Evolutionary conservation across 2,113 vertebrate species (phyloP), one percentile per base, ranked within the genome.

Genomic region (Erythrolamprus reginae): DNA sequence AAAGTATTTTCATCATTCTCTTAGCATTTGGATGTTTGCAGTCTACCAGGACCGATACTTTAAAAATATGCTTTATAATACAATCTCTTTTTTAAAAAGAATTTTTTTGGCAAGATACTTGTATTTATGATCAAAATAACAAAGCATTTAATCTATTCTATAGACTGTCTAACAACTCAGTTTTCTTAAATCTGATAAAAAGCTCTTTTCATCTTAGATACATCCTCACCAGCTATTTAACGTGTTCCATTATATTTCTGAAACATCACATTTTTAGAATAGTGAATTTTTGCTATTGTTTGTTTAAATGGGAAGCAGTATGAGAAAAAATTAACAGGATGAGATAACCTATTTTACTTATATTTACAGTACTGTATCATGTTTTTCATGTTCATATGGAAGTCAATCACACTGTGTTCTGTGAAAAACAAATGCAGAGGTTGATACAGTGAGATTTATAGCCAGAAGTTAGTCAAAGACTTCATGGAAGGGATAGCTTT

Each of bases 1-100:
- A 28, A 89, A 45, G 17, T 21, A 53, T 5, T 92, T 91, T 53
- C 82, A 17, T 61, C 82, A 91, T 89, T 91, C 56, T 90, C 84
- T 58, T 1, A 0, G 89, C 58, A 21, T 86, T 88, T 90, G 90
- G 89, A 65, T 89, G 45, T 21, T n/a, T 87, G 90, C 88, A 52
- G 2, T 89, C 26, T 88, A 33, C 23, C 13, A 23, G 6, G 56
- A 56, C n/a, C 51, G 23, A 70, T 28, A 13, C 3, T 87, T 55
- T 90, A 55, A 70, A 82, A 82, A 24, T 26, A 26, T 87, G n/a
- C 26, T 47, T 55, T 82, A 87, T 42, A 8, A 42, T 50, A 10
- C 12, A 2, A 42, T 12, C 24, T 12, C 42, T 55, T 90, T 9
- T 47, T 58, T 70, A 21, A 90, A 70, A 86, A 38, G 1, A 47